These are phyloP conservation scores for Choristoneura fumiferana DNA, from an alignment of 1,140 invertebrate species.

Conservation along the genomic window DNA sequence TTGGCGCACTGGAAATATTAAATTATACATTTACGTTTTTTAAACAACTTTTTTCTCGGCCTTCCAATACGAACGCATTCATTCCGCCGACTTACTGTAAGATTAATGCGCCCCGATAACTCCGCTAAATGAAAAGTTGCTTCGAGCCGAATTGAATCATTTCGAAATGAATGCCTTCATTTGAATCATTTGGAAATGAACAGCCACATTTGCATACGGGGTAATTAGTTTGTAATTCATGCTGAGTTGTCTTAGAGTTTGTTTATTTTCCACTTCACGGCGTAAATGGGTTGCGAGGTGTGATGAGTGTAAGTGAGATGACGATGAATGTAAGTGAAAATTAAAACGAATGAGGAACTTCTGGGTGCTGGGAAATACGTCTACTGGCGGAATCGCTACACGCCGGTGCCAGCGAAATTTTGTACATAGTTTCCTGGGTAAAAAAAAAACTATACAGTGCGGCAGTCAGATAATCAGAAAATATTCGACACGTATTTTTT, in stretches of 20 bases:
- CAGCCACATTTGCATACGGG: constrained; percentile 58
- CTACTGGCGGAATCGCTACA: no score
- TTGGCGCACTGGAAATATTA: no score
- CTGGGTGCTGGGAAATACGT: no score
- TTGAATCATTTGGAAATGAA: constrained; percentile 59
- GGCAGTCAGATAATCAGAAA: no score
- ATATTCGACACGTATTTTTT: no score
- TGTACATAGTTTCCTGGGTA: no score
- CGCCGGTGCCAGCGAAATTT: no score
- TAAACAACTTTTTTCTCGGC: no score
- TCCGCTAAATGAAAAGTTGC: constrained; percentile 51
- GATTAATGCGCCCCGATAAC: constrained; percentile 52
- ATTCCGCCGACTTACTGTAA: constrained; percentile 24
- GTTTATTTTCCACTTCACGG: constrained; percentile 32
- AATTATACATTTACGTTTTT: no score
- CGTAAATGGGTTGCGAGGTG: constrained; percentile 22
- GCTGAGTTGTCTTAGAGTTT: constrained; percentile 26
- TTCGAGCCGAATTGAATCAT: constrained; percentile 48
- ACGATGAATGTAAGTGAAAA: not conserved
- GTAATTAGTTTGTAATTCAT: constrained; percentile 58
- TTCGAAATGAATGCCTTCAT: constrained; percentile 7
- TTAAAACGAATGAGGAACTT: not conserved
- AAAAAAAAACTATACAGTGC: no score
- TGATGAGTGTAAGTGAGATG: not conserved
- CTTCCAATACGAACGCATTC: no score